Base-by-base conservation (phyloP, 2,888 invertebrate species). In the Hecatera dysodea region DNA sequence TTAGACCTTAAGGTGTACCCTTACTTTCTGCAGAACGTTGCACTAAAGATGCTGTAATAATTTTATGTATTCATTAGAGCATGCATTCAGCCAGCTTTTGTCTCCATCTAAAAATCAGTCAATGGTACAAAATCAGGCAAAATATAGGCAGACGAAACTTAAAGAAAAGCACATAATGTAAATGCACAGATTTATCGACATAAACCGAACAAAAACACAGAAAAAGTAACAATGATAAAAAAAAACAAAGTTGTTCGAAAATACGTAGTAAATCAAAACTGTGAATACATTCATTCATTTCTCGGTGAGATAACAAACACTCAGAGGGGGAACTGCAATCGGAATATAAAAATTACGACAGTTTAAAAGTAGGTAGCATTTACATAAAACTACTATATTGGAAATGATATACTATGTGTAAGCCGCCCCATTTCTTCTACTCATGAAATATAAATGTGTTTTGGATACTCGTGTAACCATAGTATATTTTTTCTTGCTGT, bases 261-360 rank as follows among this genome's bases (percentile, higher is more conserved):
- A 90, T 90, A 90, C 78, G 82, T 87, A 75, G 86, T 95, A 95
- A 95, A 95, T 95, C 95, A 95, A 85, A 90, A 86, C 84, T 82
- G 88, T 83, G 93, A 94, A 94, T 92, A 93, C 90, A 95, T 94
- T 94, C 94, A 93, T 94, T 95, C 91, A 91, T 92, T 93, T 91
- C 88, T 84, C 86, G 72, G 86, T 86, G 87, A 93, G 95, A 95
- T 95, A 95, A 95, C 94, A 93, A 93, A 94, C 93, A 93, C 90
- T 87, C 77, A 72, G 88, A 91, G 94, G 95, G 95, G 94, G 92
- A 91, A 92, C 90, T 91, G 85, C 89, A 90, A 95, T 93, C 95
- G 96, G 95, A 95, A 95, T 92, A 90, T 94, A 95, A 95, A 95
- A 95, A 95, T 96, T 96, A 96, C 93, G 94, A 90, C 94, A 95